Conservation (phyloP, 1,140 invertebrate species). For the Drosophila tropicalis region DNA sequence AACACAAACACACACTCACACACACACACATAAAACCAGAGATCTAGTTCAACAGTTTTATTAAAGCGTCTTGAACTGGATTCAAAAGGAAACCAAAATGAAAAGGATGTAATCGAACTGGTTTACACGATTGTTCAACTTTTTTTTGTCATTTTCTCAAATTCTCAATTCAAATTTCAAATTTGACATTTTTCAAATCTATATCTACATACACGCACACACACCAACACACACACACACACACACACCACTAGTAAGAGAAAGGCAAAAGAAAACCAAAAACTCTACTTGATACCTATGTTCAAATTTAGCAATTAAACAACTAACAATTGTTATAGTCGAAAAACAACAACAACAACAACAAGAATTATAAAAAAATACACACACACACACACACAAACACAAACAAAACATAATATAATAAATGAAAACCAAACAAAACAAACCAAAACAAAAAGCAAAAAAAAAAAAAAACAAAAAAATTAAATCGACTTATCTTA, state of each 20-base stretch:
- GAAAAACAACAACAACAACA: slow-evolving; percentile 26
- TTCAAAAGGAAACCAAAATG: slow-evolving; percentile 58
- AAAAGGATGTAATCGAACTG: slow-evolving; percentile 36
- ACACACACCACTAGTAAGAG: slow-evolving; percentile 37
- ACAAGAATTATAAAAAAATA: slow-evolving; percentile 32
- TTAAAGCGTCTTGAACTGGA: too few relatives aligned
- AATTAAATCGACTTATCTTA: slow-evolving; percentile 72
- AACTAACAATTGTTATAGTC: slow-evolving; percentile 76
- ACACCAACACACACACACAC: slow-evolving; percentile 41
- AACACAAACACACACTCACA: slow-evolving; percentile 7
- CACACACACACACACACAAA: slow-evolving; percentile 28
- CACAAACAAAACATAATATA: slow-evolving; percentile 25
- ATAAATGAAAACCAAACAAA: slow-evolving; percentile 44
- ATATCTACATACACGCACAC: slow-evolving; percentile 43
- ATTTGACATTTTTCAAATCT: slow-evolving; percentile 42
- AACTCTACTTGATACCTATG: slow-evolving; percentile 79
- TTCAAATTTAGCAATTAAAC: slow-evolving; percentile 76
- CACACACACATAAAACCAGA: slow-evolving; percentile 44
- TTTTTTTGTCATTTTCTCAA: slow-evolving; percentile 60
- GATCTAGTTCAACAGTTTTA: slow-evolving; percentile 52
- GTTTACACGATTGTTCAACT: slow-evolving; percentile 37
- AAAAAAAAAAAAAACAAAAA: slow-evolving; percentile 40
- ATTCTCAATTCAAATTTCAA: slow-evolving; percentile 19
- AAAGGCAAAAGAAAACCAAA: slow-evolving; percentile 30
- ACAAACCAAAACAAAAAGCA: slow-evolving; percentile 34